Evolutionary conservation across 2,888 invertebrate species (phyloP).

Genomic region (Limnephilus rhombicus): DNA sequence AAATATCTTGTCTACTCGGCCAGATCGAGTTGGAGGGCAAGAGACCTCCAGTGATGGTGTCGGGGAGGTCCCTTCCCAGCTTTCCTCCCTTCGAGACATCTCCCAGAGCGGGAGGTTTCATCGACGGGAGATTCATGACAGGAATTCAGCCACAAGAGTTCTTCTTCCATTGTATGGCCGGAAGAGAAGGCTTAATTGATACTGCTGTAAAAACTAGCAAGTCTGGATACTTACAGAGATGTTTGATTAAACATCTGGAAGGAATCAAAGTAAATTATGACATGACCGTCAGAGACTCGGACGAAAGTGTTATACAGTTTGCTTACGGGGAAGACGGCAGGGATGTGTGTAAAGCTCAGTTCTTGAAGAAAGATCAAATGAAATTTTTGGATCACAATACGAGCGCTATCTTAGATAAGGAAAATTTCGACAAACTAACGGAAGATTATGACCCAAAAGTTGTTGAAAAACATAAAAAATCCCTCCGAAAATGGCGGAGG

Average conservation of each 20-base stretch:
- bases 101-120: constrained; percentile 97
- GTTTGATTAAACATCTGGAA: constrained; percentile 98
- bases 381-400: constrained; percentile 91
- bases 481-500: constrained; percentile 80
- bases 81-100: constrained; percentile 92
- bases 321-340: constrained; percentile 96
- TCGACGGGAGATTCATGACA: constrained; percentile 97
- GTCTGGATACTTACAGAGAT: constrained; percentile 98
- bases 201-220: constrained; percentile 99
- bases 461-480: constrained; percentile 79
- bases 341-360: constrained; percentile 93
- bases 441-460: constrained; percentile 75
- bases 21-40: constrained; percentile 99
- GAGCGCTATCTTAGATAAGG: constrained; percentile 80
- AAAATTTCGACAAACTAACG: constrained; percentile 79
- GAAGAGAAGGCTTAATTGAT: constrained; percentile 98
- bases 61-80: constrained; percentile 94
- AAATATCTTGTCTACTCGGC: constrained; percentile 97
- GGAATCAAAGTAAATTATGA: constrained; percentile 96
- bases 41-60: constrained; percentile 96
- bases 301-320: constrained; percentile 95
- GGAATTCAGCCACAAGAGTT: constrained; percentile 99
- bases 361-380: constrained; percentile 86
- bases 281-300: constrained; percentile 96
- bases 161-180: constrained; percentile 99